Evolutionary conservation across 2,888 invertebrate species (phyloP), one percentile per base, ranked within the genome.

Genomic region (Portevinia maculata): DNA sequence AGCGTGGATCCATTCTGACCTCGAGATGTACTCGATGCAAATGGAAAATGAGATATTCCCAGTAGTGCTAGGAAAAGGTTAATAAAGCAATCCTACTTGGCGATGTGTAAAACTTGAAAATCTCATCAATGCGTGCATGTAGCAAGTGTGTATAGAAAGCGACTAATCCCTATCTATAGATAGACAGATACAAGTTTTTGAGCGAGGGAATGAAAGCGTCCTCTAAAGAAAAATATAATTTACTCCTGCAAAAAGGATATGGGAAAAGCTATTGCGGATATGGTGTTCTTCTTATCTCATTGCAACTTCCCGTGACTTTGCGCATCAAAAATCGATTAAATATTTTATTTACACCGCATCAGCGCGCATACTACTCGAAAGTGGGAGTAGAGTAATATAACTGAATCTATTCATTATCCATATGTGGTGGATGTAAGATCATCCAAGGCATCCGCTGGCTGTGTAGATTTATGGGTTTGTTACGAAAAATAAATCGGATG

Each of bases 241-340:
- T 21, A 62, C 74, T 62, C 19, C 13, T 7, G 6, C 32, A 21
- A 32, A 55, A 57, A 62, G 46, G 52, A 67, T 60, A 59, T 15
- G 15, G 6, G 5, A 7, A 6, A n/a, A 17, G 8, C 48, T 50
- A 6, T 9, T n/a, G 24, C 8, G 46, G 37, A 55, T 34, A 13
- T n/a, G 70, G 11, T 24, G 69, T 37, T 62, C 24, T 59, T 59
- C 76, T 67, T 73, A 83, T 78, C 71, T 57, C 60, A 32, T 7
- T 37, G 21, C 41, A 44, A 78, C 62, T 73, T 83, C 71, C 83
- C 57, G 55, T 78, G 78, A 83, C 71, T 78, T 83, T 78, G 71
- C 53, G 37, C 83, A 83, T 83, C 78, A 83, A 78, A 73, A 83
- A 83, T 83, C 83, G 78, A 83, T 83, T 83, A 83, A 83, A 78